Evolutionary conservation across 2,797 vertebrate species (phyloP).

Genomic region (Macrochelys suwanniensis): DNA sequence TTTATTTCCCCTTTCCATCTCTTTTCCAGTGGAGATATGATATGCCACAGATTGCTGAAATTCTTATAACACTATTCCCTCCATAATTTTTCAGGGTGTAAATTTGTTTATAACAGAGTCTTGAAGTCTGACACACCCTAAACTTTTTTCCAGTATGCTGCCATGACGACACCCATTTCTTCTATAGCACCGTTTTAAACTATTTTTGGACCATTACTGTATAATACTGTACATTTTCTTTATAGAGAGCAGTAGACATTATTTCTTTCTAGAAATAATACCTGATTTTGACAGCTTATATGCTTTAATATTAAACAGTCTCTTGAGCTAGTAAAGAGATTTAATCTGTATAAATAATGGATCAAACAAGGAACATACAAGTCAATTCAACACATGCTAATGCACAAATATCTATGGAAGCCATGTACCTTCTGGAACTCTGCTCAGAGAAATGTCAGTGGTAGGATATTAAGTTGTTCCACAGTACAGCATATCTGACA

Average conservation of each 20-base stretch:
- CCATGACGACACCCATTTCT: neutral
- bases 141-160: neutral
- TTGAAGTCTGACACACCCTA: neutral
- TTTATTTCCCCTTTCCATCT: neutral
- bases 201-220: neutral
- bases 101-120: neutral
- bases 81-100: neutral
- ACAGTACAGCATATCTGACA: neutral
- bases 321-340: constrained; percentile 7
- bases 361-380: constrained; percentile 9
- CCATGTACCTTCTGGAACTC: neutral
- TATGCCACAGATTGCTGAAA: neutral
- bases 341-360: constrained; percentile 43
- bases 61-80: neutral
- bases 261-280: neutral
- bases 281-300: constrained; percentile 15
- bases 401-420: neutral
- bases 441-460: neutral
- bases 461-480: neutral
- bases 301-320: neutral
- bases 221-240: neutral
- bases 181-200: neutral
- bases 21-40: neutral
- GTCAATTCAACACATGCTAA: constrained; percentile 19
- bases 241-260: neutral